Conservation (phyloP, 2,113 vertebrate species). For the Colistium nudipinnis region DNA sequence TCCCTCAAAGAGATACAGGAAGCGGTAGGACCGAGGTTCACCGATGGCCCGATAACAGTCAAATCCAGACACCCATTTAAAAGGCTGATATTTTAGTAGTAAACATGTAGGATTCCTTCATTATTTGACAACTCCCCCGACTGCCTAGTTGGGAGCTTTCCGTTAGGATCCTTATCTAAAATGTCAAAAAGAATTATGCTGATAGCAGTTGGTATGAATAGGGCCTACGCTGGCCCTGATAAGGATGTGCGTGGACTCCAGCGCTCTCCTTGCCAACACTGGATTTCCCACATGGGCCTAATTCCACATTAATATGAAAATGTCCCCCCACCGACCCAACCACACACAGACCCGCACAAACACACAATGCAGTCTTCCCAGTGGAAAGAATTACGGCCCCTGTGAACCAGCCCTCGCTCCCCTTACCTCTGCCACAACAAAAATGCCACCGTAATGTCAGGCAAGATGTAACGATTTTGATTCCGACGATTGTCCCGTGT, state of each 20-base stretch:
- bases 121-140: conserved; percentile 75
- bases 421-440: conserved; percentile 79
- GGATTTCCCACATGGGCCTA: conserved; percentile 72
- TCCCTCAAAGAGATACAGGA: conserved; percentile 49
- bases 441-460: conserved; percentile 88
- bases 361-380: neutral
- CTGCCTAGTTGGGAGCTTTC: conserved; percentile 69
- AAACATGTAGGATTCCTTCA: conserved; percentile 72
- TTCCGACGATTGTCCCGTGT: conserved; percentile 77
- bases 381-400: conserved; percentile 71
- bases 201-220: conserved; percentile 78
- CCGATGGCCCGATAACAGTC: conserved; percentile 61
- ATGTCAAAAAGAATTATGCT: conserved; percentile 82
- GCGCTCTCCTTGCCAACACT: conserved; percentile 59
- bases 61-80: conserved; percentile 75
- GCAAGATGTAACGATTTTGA: conserved; percentile 84
- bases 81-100: conserved; percentile 76
- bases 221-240: conserved; percentile 72
- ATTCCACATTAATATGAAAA: conserved; percentile 83
- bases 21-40: conserved; percentile 46
- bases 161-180: conserved; percentile 80
- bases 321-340: conserved; percentile 37
- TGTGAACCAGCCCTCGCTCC: conserved; percentile 70
- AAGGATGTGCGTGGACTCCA: conserved; percentile 69
- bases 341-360: neutral